These are phyloP conservation scores for Leptodactylus fuscus DNA, from an alignment of 2,113 vertebrate species.

Conservation along the genomic window DNA sequence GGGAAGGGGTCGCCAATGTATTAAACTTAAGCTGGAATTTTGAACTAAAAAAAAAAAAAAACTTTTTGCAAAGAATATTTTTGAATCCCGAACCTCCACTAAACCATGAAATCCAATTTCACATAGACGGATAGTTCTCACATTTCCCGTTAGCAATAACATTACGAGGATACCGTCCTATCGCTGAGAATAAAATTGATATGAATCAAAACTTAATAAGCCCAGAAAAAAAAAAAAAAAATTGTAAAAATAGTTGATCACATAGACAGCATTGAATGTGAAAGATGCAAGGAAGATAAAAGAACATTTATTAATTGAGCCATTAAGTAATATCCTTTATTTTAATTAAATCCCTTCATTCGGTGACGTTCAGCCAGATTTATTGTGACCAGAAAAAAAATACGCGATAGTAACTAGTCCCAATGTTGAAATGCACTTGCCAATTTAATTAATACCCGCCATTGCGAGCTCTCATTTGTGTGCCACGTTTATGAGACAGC, in stretches of 20 bases:
- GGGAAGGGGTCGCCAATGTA: no score
- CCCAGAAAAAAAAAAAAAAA: neutral
- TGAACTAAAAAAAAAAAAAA: no score
- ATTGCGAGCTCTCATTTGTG: slow-evolving; percentile 22
- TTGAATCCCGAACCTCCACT: no score
- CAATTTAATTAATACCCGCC: slow-evolving; percentile 46
- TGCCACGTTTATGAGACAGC: slow-evolving; percentile 41
- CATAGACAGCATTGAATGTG: neutral
- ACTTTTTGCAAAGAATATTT: no score
- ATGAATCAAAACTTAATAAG: slow-evolving; percentile 19
- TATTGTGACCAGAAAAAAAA: slow-evolving; percentile 40
- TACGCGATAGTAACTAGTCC: slow-evolving; percentile 47
- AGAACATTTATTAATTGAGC: slow-evolving; percentile 42
- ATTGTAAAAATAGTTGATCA: neutral
- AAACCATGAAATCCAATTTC: neutral
- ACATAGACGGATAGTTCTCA: neutral
- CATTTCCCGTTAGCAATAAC: neutral
- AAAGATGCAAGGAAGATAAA: slow-evolving; percentile 29
- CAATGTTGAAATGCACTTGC: slow-evolving; percentile 49
- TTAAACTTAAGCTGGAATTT: no score
- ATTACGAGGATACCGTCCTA: neutral
- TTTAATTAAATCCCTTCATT: slow-evolving; percentile 51
- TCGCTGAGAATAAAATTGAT: neutral
- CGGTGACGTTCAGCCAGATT: slow-evolving; percentile 44
- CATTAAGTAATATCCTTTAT: slow-evolving; percentile 50